Evolutionary conservation across 53 echinoderm and acorn worm species (phyloP).

Genomic region (Paelopatides confundens): DNA sequence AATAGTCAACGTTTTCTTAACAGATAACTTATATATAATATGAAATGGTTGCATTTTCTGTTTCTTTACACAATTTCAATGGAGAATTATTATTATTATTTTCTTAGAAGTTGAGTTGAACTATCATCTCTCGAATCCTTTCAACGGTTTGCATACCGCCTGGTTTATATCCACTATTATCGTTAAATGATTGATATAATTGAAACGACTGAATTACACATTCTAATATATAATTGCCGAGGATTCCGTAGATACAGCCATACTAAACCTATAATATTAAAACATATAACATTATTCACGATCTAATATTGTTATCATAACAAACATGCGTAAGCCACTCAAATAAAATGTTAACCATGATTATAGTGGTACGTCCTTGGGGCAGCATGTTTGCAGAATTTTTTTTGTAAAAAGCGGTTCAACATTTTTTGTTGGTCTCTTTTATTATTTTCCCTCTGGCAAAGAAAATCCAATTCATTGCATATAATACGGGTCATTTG

Average conservation of each 20-base stretch:
- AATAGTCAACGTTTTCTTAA: too few relatives aligned
- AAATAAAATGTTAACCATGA: background rate
- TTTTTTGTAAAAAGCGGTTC: background rate
- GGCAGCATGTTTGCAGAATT: background rate
- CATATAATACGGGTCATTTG: slow-evolving; percentile 36
- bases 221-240: background rate
- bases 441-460: background rate
- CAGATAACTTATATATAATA: too few relatives aligned
- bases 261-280: background rate
- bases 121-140: too few relatives aligned
- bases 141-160: too few relatives aligned
- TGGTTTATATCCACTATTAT: too few relatives aligned
- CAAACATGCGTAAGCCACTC: slow-evolving; percentile 19
- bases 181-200: background rate
- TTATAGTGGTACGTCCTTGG: slow-evolving; percentile 17
- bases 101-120: too few relatives aligned
- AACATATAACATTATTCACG: background rate
- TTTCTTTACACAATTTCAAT: too few relatives aligned
- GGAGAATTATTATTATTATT: too few relatives aligned
- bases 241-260: background rate
- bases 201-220: background rate
- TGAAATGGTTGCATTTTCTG: too few relatives aligned
- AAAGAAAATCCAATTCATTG: slow-evolving; percentile 33
- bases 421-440: background rate
- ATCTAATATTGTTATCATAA: slow-evolving; percentile 28